phyloP scores from a whole-genome alignment of 2,797 vertebrate genomes.

The Diplodus puntazzo region DNA sequence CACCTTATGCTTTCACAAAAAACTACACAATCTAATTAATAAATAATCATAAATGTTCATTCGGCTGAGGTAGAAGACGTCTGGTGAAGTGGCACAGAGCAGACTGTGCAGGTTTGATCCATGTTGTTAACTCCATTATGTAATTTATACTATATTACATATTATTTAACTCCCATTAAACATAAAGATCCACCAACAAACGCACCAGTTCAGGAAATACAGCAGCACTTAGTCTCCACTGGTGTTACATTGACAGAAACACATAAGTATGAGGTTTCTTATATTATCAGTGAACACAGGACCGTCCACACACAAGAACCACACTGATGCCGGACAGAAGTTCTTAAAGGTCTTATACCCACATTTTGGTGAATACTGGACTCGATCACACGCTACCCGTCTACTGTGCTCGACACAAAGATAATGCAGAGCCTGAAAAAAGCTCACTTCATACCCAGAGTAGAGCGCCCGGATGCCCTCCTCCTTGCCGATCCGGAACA shows the following conservation, averaged over 20 bases:
- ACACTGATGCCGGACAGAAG: too few relatives aligned
- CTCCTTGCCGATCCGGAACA: slow-evolving; percentile 93
- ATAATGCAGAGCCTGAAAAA: neutral
- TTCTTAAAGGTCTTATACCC: neutral
- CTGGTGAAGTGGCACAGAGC: neutral
- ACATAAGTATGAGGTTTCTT: too few relatives aligned
- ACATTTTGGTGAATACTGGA: neutral
- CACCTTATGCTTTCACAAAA: too few relatives aligned
- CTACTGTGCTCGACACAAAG: neutral
- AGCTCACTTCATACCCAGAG: slow-evolving; percentile 86
- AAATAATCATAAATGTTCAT: neutral
- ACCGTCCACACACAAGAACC: too few relatives aligned
- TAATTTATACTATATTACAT: neutral
- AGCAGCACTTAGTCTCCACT: neutral
- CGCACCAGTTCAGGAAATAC: neutral
- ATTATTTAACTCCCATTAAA: neutral
- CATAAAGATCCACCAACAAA: neutral
- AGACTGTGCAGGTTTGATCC: neutral
- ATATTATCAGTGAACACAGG: too few relatives aligned
- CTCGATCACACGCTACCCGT: neutral
- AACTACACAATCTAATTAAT: too few relatives aligned
- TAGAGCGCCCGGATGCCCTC: slow-evolving; percentile 93
- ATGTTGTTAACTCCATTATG: neutral
- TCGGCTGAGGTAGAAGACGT: neutral
- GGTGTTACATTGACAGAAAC: neutral